Evolutionary conservation across 1,140 invertebrate genomes (phyloP).

Genomic region (Anadara kagoshimensis): DNA sequence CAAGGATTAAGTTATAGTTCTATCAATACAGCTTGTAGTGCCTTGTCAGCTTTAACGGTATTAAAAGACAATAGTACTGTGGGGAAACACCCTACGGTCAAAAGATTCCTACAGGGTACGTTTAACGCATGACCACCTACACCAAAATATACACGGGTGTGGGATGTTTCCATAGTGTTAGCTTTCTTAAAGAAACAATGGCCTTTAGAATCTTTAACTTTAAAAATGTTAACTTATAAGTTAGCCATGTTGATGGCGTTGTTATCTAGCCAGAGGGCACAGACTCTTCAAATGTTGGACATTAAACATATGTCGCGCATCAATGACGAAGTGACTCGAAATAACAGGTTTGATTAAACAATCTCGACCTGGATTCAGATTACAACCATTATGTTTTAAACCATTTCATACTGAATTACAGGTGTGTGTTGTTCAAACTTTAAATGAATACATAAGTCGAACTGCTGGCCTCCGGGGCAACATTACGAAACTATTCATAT

Average conservation of each 20-base stretch:
- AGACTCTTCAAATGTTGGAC: slow-evolving; percentile 1
- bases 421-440: too few species aligned
- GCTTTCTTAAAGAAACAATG: slow-evolving; percentile 1
- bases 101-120: slow-evolving; percentile 17
- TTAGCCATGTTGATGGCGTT: slow-evolving; percentile 13
- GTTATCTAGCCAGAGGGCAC: background rate
- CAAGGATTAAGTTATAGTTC: slow-evolving; percentile 26
- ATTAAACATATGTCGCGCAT: background rate
- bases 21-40: slow-evolving; percentile 39
- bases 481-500: too few species aligned
- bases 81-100: slow-evolving; percentile 32
- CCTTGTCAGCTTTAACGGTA: slow-evolving; percentile 28
- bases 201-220: slow-evolving; percentile 4
- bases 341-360: slow-evolving; percentile 4
- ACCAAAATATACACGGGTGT: slow-evolving; percentile 7
- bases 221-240: slow-evolving; percentile 19
- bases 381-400: too few species aligned
- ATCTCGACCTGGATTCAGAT: slow-evolving; percentile 2
- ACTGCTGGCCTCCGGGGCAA: too few species aligned
- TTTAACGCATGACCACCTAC: slow-evolving; percentile 9
- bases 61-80: slow-evolving; percentile 18
- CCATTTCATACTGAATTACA: too few species aligned
- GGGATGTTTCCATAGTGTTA: slow-evolving; percentile 17
- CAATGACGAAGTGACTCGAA: background rate
- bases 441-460: too few species aligned